A percentile compares a stretch with the other conserved stretches of the same genome.
phyloP scores from a whole-genome alignment of 2,797 vertebrate genomes.

The Cryptoblepharus egeriae region DNA sequence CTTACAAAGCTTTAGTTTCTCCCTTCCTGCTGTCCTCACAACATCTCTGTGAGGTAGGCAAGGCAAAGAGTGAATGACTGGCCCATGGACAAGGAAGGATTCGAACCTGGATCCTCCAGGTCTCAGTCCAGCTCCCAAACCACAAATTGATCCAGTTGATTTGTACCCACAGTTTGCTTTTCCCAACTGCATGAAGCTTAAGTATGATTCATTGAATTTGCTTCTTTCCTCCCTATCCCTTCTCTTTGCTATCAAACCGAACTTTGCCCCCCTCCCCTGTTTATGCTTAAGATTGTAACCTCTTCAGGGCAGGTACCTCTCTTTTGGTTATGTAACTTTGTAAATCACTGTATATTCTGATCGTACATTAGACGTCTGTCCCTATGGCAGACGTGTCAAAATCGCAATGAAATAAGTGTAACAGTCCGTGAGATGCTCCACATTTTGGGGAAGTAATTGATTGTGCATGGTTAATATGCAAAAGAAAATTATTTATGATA shows the following conservation, averaged over 20 bases:
- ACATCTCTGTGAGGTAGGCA: too few species aligned
- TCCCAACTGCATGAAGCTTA: too few species aligned
- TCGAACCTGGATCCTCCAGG: too few species aligned
- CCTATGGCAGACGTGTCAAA: not conserved
- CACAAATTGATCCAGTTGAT: too few species aligned
- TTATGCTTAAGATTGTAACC: not conserved
- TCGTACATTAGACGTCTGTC: not conserved
- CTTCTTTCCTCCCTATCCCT: not conserved
- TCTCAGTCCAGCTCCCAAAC: too few species aligned
- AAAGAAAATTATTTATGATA: not conserved
- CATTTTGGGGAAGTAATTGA: constrained; percentile 9
- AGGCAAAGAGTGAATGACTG: too few species aligned
- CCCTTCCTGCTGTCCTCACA: too few species aligned
- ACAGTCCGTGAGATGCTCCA: not conserved
- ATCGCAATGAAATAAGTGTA: not conserved
- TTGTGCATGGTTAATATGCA: not conserved
- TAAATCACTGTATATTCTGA: not conserved
- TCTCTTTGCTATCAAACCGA: not conserved
- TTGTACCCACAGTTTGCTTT: not conserved
- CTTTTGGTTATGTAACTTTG: not conserved
- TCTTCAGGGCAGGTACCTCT: not conserved
- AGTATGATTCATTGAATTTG: not conserved
- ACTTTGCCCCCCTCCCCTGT: too few species aligned
- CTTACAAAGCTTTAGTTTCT: too few species aligned
- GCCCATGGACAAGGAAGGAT: too few species aligned